Conservation (phyloP, 1,140 invertebrate species). For the Heliconius congener region DNA sequence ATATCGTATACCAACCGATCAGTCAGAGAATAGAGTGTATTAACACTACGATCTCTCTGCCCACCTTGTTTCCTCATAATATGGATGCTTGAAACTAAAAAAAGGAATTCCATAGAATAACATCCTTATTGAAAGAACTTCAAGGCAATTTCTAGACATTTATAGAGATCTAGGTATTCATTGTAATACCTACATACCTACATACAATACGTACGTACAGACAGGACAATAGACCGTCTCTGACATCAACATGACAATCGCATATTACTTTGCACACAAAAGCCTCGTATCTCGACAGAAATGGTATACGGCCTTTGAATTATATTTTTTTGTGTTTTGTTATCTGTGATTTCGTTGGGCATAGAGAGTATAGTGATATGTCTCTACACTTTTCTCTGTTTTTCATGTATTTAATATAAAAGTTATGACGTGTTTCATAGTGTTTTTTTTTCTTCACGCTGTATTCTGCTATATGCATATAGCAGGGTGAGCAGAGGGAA, state of each 20-base stretch:
- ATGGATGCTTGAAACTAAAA: background rate
- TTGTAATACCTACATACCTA: background rate
- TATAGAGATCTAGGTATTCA: background rate
- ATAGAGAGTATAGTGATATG: background rate
- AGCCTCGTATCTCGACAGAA: background rate
- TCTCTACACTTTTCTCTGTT: background rate
- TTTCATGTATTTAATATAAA: too few relatives aligned
- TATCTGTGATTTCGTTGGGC: background rate
- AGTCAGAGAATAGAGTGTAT: too few relatives aligned
- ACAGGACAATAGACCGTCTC: slow-evolving; percentile 13
- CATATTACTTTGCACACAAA: slow-evolving; percentile 6
- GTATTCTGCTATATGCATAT: too few relatives aligned
- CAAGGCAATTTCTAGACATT: background rate
- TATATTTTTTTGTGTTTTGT: too few relatives aligned
- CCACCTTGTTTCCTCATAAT: too few relatives aligned
- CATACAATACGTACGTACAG: background rate
- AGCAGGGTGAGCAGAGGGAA: too few relatives aligned
- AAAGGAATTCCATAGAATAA: background rate
- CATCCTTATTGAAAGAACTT: background rate
- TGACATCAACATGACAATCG: slow-evolving; percentile 11
- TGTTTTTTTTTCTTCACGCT: too few relatives aligned
- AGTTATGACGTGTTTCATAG: too few relatives aligned
- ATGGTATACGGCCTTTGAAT: slow-evolving; percentile 6
- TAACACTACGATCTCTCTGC: too few relatives aligned
- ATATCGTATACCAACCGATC: too few relatives aligned